Evolutionary conservation across 1,140 invertebrate species (phyloP), one percentile per base, ranked within the genome.

Genomic region (Dreissena rostriformis): DNA sequence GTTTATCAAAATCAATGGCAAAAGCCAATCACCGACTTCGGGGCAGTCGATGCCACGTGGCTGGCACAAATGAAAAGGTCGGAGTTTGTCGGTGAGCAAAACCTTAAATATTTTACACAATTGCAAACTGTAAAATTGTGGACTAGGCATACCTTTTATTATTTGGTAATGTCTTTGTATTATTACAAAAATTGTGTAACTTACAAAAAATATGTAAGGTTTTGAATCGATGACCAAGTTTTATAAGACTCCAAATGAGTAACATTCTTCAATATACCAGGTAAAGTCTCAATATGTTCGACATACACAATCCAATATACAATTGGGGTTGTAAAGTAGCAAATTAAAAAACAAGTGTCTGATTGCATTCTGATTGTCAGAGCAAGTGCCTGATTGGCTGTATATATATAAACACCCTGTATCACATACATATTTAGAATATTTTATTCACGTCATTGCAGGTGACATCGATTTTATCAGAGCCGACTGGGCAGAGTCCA

Each of bases 401-500:
- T 39, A 39, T 39, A 39, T 39, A 39, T 8, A n/a, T n/a, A n/a
- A n/a, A n/a, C n/a, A n/a, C 2, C 39, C 39, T 39, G 0, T 65
- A 29, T 14, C 12, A 57, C 17, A 55, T n/a, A 63, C 1, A n/a
- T 14, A 15, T n/a, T 61, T n/a, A n/a, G 4, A n/a, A 4, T 61
- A 61, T 61, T 19, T 61, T 6, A 24, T 61, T 61, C 39, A 39
- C 49, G 4, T 67, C 51, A 19, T 55, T 70, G 1, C 66, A 81
- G 81, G 72, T 6, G 55, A 75, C 19, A 74, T 82, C 11, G 81
- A 75, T 82, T 75, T 82, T 57, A 10, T 12, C 0, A 1, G 49
- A 7, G 68, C 53, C 12, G 72, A 75, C 19, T 82, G 81, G 81
- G 81, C 71, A 0, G 6, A 53, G 14, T 10, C 81, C 0, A 53